Evolutionary conservation across 1,140 invertebrate species (phyloP).

Genomic region (Melitaea cinxia): DNA sequence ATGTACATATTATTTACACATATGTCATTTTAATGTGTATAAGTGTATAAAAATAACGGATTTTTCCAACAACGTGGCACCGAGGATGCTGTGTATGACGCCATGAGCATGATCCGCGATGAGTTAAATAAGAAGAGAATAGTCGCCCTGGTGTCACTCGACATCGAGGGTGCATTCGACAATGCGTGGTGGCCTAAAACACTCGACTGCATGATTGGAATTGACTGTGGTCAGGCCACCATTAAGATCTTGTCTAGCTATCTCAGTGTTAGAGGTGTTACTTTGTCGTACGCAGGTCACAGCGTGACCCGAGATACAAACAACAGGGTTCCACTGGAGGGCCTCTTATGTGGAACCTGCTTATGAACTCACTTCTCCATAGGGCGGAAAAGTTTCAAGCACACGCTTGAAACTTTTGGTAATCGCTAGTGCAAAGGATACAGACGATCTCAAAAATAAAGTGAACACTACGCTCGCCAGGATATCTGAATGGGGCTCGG

Average conservation of each 20-base stretch:
- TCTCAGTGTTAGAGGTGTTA: not conserved
- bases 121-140: not conserved
- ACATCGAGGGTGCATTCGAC: conserved; percentile 56
- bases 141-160: conserved; percentile 29
- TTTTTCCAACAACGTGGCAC: not conserved
- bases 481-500: not conserved
- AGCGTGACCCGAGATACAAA: not conserved
- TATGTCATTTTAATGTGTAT: too few relatives aligned
- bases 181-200: conserved; percentile 41
- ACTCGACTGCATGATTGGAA: not conserved
- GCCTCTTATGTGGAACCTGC: conserved; percentile 34
- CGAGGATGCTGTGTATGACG: conserved; percentile 8
- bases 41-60: too few relatives aligned
- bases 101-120: not conserved
- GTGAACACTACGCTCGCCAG: not conserved
- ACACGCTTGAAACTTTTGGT: conserved; percentile 36
- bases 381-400: not conserved
- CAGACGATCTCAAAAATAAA: not conserved
- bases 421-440: not conserved
- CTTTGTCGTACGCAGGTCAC: not conserved
- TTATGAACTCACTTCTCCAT: conserved; percentile 29
- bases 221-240: not conserved
- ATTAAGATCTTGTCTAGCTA: not conserved
- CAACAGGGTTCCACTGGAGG: conserved; percentile 36
- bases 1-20: too few relatives aligned